Evolutionary conservation across 2,797 vertebrate species (phyloP), one percentile per base, ranked within the genome.

Genomic region (Hyperoplus lanceolatus): DNA sequence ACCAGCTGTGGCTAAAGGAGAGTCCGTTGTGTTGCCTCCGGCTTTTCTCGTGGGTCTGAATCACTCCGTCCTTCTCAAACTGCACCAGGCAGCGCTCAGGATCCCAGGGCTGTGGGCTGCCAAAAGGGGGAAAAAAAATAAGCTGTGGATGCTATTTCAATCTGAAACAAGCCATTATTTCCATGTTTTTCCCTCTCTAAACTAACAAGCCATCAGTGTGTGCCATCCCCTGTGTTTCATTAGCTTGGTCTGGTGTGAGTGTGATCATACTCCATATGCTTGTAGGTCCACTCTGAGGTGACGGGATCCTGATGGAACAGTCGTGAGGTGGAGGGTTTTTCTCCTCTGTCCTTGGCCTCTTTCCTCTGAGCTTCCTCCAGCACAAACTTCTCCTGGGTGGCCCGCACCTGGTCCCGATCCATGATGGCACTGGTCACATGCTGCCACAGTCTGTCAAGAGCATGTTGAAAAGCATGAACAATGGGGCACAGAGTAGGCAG

Each of bases 281-380:
- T 96, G 93, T 99, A 99, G 84, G 0, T 96, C 98, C 98, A 99
- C 74, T 98, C 97, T 0, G 93, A 95, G 49, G 95, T 95, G 2
- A 81, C 16, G 0, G 95, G 77, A 2, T 98, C 95, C 3, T 94
- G 94, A 15, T 1, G 83, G 94, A 99, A 99, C n/a, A 98, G 96
- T 61, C 78, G 92, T 0, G 97, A 92, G 21, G 51, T 90, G 97
- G 97, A 99, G 13, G 96, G 86, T 0, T 77, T 89, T 49, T 98
- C 97, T 83, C 95, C 97, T 60, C 96, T 90, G 79, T 97, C 96
- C 3, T 86, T 93, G 56, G 95, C 86, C 0, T 95, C 94, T 14
- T 73, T 95, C 60, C 98, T 91, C 93, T 99, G 98, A 1, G 96
- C 97, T 78, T 99, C 97, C 84, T 99, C 98, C 84, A 99, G 89